A percentile compares a stretch with the other conserved stretches of the same genome.
Conservation (phyloP, 2,888 invertebrate genomes). For the Luperina testacea region DNA sequence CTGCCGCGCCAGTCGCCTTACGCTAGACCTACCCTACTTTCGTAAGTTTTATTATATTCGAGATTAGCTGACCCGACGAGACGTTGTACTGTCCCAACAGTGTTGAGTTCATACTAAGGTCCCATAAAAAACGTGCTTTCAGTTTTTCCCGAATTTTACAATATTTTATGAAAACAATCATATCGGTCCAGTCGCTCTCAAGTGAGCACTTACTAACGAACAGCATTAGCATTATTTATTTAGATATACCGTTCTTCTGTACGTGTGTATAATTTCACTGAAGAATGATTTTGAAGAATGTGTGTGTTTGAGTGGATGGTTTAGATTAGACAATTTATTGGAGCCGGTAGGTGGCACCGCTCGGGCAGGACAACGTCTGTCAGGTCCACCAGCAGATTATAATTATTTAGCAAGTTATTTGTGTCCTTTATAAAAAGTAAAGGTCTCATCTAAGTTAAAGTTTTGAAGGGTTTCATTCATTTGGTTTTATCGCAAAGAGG, state of each 20-base stretch:
- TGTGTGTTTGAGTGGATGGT: background rate
- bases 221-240: background rate
- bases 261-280: background rate
- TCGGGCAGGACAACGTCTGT: background rate
- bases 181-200: background rate
- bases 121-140: background rate
- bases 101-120: no score
- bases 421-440: background rate
- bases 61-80: background rate
- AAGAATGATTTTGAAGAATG: background rate
- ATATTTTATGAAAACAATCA: background rate
- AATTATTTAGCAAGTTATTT: background rate
- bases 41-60: constrained; percentile 74
- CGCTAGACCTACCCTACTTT: constrained; percentile 89
- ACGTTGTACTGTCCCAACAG: background rate
- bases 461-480: background rate
- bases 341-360: background rate
- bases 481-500: background rate
- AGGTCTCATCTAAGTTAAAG: background rate
- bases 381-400: background rate
- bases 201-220: background rate
- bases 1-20: constrained; percentile 90
- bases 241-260: background rate
- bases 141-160: background rate
- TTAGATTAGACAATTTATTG: background rate